Evolutionary conservation across 2,113 vertebrate genomes (phyloP).

Genomic region (Paedocypris sp.): DNA sequence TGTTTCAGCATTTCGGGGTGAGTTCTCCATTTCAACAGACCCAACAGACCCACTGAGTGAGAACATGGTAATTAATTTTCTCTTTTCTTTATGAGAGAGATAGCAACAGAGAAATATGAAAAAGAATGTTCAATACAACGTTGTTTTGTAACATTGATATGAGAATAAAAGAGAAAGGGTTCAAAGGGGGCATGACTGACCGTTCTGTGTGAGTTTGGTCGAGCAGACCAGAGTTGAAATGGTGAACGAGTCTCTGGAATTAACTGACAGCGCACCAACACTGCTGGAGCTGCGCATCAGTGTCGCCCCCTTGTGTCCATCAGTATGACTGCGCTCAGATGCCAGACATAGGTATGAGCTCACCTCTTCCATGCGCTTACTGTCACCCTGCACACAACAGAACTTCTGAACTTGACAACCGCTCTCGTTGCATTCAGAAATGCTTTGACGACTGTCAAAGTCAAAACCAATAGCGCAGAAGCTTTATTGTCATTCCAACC

Average conservation of each 20-base stretch:
- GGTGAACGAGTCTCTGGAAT: constrained; percentile 78
- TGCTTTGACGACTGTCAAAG: no score
- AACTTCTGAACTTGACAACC: no score
- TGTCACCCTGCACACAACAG: constrained; percentile 74
- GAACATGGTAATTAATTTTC: no score
- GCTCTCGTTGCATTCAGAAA: no score
- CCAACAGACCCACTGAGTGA: constrained; percentile 77
- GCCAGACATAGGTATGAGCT: constrained; percentile 71
- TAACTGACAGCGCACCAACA: constrained; percentile 72
- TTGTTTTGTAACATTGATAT: no score
- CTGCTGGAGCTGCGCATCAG: constrained; percentile 71
- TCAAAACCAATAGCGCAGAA: no score
- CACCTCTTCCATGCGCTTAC: constrained; percentile 94
- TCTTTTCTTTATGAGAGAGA: no score
- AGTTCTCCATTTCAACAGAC: constrained; percentile 90
- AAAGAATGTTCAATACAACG: no score
- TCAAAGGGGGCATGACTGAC: constrained; percentile 44
- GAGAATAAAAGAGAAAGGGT: not conserved
- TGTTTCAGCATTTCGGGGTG: constrained; percentile 81
- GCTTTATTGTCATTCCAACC: no score
- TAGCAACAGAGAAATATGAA: not conserved
- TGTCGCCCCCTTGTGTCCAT: constrained; percentile 60
- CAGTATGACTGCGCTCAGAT: constrained; percentile 65
- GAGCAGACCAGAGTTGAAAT: constrained; percentile 94
- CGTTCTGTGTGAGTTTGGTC: constrained; percentile 96